Percentiles rank a stretch among this genome's conserved stretches.
These are phyloP conservation scores for Troides aeacus DNA, from an alignment of 2,888 invertebrate species.

Conservation along the genomic window DNA sequence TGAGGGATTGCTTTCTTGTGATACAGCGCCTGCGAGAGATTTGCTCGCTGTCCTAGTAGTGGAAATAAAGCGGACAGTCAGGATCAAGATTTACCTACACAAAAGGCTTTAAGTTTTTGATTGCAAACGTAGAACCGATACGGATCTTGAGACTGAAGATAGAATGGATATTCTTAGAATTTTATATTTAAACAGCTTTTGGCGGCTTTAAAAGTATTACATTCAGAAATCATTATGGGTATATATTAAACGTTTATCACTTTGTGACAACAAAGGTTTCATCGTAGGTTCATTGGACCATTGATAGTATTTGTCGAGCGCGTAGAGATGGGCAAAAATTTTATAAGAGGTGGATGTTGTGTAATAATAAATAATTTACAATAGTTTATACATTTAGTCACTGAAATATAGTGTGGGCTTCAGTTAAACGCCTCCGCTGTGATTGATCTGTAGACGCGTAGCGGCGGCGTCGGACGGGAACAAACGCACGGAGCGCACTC, in stretches of 20 bases:
- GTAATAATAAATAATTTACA: background rate
- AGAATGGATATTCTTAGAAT: conserved; percentile 73
- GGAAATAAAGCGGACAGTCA: conserved; percentile 7
- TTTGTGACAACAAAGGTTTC: background rate
- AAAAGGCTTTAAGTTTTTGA: conserved; percentile 8
- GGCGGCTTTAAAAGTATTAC: conserved; percentile 32
- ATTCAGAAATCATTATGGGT: background rate
- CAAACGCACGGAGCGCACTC: conserved; percentile 62
- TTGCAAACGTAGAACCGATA: conserved; percentile 46
- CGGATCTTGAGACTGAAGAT: conserved; percentile 61
- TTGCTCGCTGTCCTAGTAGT: conserved; percentile 11
- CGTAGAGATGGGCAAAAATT: background rate
- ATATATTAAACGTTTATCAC: conserved; percentile 32
- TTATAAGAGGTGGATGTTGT: background rate
- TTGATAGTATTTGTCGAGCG: background rate
- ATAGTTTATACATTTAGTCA: conserved; percentile 11
- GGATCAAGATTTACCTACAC: background rate
- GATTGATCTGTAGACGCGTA: conserved; percentile 43
- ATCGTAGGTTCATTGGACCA: background rate
- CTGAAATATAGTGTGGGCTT: conserved; percentile 42
- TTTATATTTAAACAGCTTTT: conserved; percentile 66
- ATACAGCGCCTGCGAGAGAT: conserved; percentile 8
- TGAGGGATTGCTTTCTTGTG: conserved; percentile 15
- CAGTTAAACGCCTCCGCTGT: conserved; percentile 43
- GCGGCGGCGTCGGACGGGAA: conserved; percentile 47